Conservation (phyloP, 2,113 vertebrate genomes). For the Diadophis punctatus region DNA sequence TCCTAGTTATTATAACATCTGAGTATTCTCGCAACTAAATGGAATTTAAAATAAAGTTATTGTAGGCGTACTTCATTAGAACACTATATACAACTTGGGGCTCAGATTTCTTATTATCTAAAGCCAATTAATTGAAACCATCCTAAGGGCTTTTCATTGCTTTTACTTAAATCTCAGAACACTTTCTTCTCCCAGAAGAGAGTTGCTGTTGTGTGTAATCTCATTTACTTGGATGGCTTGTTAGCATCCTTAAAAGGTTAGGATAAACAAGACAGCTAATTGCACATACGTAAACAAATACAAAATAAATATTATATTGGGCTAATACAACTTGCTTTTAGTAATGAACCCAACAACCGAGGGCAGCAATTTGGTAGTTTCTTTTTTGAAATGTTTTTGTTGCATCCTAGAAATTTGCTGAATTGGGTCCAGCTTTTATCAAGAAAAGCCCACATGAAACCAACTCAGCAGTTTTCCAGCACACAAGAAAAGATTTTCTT, state of each 20-base stretch:
- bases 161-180: neutral
- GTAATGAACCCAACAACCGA: neutral
- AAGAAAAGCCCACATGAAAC: neutral
- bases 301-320: neutral
- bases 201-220: neutral
- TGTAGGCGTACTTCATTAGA: neutral
- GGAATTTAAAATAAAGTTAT: neutral
- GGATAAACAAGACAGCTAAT: neutral
- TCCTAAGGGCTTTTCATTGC: constrained; percentile 4
- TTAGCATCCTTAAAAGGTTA: constrained; percentile 4
- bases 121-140: constrained; percentile 10
- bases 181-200: neutral
- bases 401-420: neutral
- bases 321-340: neutral
- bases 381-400: neutral
- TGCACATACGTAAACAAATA: neutral
- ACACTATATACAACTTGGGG: neutral
- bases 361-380: neutral
- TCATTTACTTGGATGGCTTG: neutral
- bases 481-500: neutral
- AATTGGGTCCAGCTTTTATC: neutral
- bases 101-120: constrained; percentile 2
- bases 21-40: neutral
- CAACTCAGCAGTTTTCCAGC: neutral
- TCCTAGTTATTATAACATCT: neutral